These are phyloP conservation scores for Platycheirus rosarum DNA, from an alignment of 2,888 invertebrate genomes.

Conservation along the genomic window DNA sequence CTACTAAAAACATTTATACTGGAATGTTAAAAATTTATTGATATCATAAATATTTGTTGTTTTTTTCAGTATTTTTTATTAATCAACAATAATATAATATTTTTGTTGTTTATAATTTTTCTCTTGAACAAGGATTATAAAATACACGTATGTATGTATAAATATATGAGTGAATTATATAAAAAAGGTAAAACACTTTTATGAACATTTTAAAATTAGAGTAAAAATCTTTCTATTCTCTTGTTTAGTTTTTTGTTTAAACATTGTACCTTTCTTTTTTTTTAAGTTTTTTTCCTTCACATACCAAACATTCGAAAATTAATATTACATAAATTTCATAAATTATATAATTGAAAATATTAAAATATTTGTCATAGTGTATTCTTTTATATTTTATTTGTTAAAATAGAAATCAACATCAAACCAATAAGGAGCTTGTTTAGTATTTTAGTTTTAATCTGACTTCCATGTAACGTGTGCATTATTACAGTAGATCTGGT, in stretches of 20 bases:
- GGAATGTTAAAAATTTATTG: slow-evolving; percentile 81
- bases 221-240: no score
- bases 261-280: no score
- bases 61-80: slow-evolving; percentile 64
- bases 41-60: slow-evolving; percentile 76
- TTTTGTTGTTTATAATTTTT: slow-evolving; percentile 33
- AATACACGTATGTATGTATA: slow-evolving; percentile 57
- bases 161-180: slow-evolving; percentile 61
- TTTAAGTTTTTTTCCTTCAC: no score
- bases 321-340: no score
- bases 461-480: slow-evolving; percentile 62
- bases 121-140: slow-evolving; percentile 68
- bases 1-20: slow-evolving; percentile 78
- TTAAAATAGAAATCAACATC: no score
- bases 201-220: no score
- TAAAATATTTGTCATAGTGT: no score
- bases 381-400: no score
- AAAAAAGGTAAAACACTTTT: slow-evolving; percentile 38
- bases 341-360: no score
- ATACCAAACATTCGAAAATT: no score
- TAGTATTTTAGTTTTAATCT: slow-evolving; percentile 13
- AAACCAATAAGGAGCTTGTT: neutral
- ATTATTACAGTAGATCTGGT: slow-evolving; percentile 50
- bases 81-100: slow-evolving; percentile 65
- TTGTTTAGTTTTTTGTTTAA: no score